Evolutionary conservation across 2,797 vertebrate genomes (phyloP).

Genomic region (Eulemur rubriventer): DNA sequence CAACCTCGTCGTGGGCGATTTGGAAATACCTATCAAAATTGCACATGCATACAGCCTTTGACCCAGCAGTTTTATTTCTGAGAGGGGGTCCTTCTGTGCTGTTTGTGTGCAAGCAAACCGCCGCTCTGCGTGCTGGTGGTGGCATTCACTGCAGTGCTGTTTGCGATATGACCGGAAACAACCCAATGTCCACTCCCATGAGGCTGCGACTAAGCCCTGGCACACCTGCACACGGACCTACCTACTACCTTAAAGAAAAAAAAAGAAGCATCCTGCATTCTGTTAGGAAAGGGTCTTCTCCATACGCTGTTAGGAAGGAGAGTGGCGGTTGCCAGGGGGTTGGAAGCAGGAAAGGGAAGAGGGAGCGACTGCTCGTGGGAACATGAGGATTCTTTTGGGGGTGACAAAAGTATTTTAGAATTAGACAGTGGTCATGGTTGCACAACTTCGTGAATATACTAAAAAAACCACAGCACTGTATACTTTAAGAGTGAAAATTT

Average conservation of each 20-base stretch:
- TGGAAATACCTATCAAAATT: neutral
- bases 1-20: neutral
- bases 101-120: neutral
- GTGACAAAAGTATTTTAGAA: neutral
- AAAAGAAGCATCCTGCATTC: no score
- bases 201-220: no score
- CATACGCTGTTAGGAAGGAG: neutral
- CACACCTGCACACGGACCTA: neutral
- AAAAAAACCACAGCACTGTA: no score
- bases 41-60: neutral
- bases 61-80: neutral
- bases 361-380: neutral
- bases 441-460: neutral
- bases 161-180: neutral
- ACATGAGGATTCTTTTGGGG: neutral
- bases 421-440: neutral
- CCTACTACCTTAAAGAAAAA: neutral
- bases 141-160: neutral
- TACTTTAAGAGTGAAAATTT: neutral
- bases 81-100: no score
- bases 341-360: neutral
- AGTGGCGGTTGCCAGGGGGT: neutral
- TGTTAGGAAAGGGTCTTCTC: neutral
- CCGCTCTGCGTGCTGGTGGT: accelerated
- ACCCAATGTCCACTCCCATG: neutral